These are phyloP conservation scores for Melanerpes aurifrons DNA, from an alignment of 2,113 vertebrate genomes.

Conservation along the genomic window DNA sequence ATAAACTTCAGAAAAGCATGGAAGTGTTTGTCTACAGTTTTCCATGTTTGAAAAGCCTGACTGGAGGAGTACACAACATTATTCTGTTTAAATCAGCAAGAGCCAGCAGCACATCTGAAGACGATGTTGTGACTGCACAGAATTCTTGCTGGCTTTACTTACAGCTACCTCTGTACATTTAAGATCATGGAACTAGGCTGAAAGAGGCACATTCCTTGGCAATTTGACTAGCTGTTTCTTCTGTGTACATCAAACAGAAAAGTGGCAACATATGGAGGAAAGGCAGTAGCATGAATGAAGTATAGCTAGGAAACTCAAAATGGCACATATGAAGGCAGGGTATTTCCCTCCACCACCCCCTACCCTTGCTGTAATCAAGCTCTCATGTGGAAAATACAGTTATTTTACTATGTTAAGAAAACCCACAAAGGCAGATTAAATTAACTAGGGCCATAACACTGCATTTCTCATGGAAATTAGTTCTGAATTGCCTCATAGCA, in stretches of 20 bases:
- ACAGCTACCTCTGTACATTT: background rate
- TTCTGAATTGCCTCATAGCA: background rate
- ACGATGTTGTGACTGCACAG: background rate
- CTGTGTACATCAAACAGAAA: background rate
- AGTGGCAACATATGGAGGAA: background rate
- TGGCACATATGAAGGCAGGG: background rate
- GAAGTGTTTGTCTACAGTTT: background rate
- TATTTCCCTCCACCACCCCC: background rate
- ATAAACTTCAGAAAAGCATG: slow-evolving; percentile 32
- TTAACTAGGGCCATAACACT: background rate
- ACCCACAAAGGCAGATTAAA: background rate
- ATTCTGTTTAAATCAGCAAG: background rate
- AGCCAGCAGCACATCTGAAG: background rate
- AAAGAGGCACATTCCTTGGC: background rate
- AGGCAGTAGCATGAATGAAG: background rate
- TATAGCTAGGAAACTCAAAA: background rate
- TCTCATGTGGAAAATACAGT: background rate
- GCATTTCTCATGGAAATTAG: background rate
- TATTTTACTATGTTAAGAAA: background rate
- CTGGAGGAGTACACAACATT: background rate
- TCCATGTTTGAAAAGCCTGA: background rate
- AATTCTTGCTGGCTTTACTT: slow-evolving; percentile 13
- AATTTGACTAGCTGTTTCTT: background rate
- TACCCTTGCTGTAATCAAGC: background rate
- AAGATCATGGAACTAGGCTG: background rate